phyloP scores from a whole-genome alignment of 1,140 invertebrate genomes.

The Leptinotarsa lineolata region DNA sequence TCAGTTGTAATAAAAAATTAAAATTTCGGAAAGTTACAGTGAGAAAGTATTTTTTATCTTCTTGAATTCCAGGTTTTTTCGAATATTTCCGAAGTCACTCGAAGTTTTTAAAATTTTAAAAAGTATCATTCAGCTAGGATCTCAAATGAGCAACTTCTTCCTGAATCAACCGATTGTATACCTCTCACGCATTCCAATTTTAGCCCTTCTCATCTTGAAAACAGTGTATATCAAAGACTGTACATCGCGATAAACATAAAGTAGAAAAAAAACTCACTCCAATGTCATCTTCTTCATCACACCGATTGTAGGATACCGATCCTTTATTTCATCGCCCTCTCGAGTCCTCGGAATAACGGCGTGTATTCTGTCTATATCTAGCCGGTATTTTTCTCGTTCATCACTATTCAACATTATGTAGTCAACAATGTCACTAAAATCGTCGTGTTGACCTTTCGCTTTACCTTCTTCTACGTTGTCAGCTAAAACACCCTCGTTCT shows the following conservation, averaged over 20 bases:
- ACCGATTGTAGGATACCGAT: constrained; percentile 67
- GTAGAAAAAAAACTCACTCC: constrained; percentile 36
- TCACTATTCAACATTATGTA: constrained; percentile 58
- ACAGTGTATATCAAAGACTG: not conserved
- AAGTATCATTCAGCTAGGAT: too few relatives aligned
- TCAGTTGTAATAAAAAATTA: too few relatives aligned
- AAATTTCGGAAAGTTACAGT: too few relatives aligned
- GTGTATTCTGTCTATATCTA: constrained; percentile 46
- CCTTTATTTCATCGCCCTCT: constrained; percentile 56
- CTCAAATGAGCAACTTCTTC: not conserved
- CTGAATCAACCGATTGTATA: too few relatives aligned
- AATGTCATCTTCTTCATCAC: constrained; percentile 60
- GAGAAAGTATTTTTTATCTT: too few relatives aligned
- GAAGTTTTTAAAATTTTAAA: too few relatives aligned
- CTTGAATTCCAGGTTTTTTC: too few relatives aligned
- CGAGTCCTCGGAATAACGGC: constrained; percentile 59
- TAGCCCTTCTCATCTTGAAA: not conserved
- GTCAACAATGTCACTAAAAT: constrained; percentile 63
- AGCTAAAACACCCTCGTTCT: constrained; percentile 37
- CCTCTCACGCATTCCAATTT: not conserved
- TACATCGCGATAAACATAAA: not conserved
- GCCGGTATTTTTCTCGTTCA: constrained; percentile 54
- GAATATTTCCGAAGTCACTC: too few relatives aligned
- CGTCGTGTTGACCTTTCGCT: constrained; percentile 56
- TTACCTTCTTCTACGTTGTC: constrained; percentile 39